phyloP scores from a whole-genome alignment of 2,888 invertebrate species.

The Aphrophora alni region DNA sequence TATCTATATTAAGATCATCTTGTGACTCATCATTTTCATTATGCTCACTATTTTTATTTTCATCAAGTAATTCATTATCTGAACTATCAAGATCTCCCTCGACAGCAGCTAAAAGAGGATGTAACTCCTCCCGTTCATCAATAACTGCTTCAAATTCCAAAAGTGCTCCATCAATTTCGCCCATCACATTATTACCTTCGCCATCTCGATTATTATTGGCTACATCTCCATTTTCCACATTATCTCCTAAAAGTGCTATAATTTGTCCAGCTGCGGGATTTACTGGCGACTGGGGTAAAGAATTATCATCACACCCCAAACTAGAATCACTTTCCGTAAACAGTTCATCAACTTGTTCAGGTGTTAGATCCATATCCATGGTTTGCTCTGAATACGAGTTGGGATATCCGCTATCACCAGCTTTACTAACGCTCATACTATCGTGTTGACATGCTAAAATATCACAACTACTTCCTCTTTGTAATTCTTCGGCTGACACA shows the following conservation, averaged over 20 bases:
- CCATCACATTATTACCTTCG: slow-evolving; percentile 60
- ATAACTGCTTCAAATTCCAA: slow-evolving; percentile 43
- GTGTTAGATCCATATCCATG: slow-evolving; percentile 50
- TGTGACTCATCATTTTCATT: neutral
- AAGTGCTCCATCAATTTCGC: slow-evolving; percentile 36
- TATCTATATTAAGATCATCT: neutral
- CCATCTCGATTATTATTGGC: slow-evolving; percentile 62
- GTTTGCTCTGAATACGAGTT: slow-evolving; percentile 45
- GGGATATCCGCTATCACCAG: slow-evolving; percentile 49
- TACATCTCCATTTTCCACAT: slow-evolving; percentile 62
- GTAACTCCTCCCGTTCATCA: slow-evolving; percentile 25
- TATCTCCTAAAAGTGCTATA: slow-evolving; percentile 45
- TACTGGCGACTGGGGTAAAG: slow-evolving; percentile 23
- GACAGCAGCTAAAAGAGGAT: neutral
- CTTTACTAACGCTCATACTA: slow-evolving; percentile 43
- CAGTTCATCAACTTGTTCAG: slow-evolving; percentile 51
- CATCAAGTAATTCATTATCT: neutral
- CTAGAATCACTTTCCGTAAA: slow-evolving; percentile 49
- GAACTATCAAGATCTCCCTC: neutral
- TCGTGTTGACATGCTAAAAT: slow-evolving; percentile 21
- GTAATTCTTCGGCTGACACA: neutral
- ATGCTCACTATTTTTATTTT: neutral
- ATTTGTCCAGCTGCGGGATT: slow-evolving; percentile 40
- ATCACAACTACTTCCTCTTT: neutral
- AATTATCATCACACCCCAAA: slow-evolving; percentile 27